A percentile compares a stretch with the other conserved stretches of the same genome.
Evolutionary conservation across 2,113 vertebrate genomes (phyloP).

Genomic region (Haliaeetus leucogaster): DNA sequence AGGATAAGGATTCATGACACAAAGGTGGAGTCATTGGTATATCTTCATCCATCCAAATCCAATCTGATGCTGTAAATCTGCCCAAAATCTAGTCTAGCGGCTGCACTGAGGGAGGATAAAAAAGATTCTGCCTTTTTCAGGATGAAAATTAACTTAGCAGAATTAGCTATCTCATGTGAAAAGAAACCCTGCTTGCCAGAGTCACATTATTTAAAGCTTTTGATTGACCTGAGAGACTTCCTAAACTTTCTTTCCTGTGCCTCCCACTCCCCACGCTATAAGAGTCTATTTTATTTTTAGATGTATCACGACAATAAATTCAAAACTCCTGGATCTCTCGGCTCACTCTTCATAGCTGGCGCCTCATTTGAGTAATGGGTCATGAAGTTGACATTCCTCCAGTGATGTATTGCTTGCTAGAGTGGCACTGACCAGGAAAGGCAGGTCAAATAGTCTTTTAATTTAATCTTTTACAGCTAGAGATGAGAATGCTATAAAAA

Average conservation of each 20-base stretch:
- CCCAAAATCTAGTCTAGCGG: neutral
- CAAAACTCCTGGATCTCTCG: conserved; percentile 1
- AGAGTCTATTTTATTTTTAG: conserved; percentile 4
- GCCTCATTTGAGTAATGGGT: conserved; percentile 48
- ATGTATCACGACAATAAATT: conserved; percentile 36
- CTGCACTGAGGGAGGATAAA: neutral
- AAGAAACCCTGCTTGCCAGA: neutral
- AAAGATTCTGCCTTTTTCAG: neutral
- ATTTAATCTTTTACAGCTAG: conserved; percentile 51
- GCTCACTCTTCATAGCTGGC: conserved; percentile 8
- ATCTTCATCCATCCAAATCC: neutral
- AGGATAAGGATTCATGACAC: neutral
- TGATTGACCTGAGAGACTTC: conserved; percentile 18
- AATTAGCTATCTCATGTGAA: neutral
- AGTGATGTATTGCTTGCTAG: conserved; percentile 39
- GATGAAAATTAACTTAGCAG: neutral
- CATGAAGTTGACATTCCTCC: conserved; percentile 41
- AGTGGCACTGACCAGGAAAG: conserved; percentile 39
- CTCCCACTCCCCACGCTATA: neutral
- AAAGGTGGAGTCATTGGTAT: neutral
- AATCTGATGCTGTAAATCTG: neutral
- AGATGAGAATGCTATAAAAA: neutral
- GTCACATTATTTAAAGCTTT: conserved; percentile 35
- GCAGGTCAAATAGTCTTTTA: conserved; percentile 36
- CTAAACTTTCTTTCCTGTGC: neutral